These are phyloP conservation scores for Branchinecta lindahli DNA, from an alignment of 1,140 invertebrate species.

Conservation along the genomic window DNA sequence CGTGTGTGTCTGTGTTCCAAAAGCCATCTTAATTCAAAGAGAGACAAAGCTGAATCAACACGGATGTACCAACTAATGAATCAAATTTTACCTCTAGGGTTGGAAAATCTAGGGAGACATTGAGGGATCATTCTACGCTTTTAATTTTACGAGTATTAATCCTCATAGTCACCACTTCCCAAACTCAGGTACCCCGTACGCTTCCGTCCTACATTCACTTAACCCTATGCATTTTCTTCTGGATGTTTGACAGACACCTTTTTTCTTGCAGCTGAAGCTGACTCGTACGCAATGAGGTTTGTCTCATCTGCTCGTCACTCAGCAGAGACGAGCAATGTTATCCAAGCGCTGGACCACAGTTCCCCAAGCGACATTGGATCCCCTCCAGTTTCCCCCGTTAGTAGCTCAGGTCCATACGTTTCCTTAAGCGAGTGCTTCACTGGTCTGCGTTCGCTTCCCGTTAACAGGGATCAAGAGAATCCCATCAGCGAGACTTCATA, in stretches of 20 bases:
- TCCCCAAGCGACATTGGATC: neutral
- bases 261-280: neutral
- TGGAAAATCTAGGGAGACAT: too few relatives aligned
- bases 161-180: too few relatives aligned
- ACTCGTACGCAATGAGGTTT: neutral
- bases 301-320: neutral
- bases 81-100: too few relatives aligned
- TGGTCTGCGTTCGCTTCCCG: slow-evolving; percentile 38
- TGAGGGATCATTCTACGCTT: too few relatives aligned
- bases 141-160: too few relatives aligned
- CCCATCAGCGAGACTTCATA: neutral
- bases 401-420: slow-evolving; percentile 33
- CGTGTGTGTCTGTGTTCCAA: too few relatives aligned
- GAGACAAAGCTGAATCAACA: too few relatives aligned
- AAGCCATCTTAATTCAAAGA: too few relatives aligned
- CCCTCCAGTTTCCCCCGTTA: slow-evolving; percentile 21
- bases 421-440: slow-evolving; percentile 68
- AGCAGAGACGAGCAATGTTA: neutral
- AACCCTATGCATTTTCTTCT: too few relatives aligned
- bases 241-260: neutral
- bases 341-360: neutral
- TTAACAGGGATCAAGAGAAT: neutral
- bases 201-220: too few relatives aligned
- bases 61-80: too few relatives aligned
- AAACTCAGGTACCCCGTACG: too few relatives aligned